A percentile compares a stretch with the other conserved stretches of the same genome.
phyloP scores from a whole-genome alignment of 1,140 invertebrate genomes.

The Pararge aegeria region DNA sequence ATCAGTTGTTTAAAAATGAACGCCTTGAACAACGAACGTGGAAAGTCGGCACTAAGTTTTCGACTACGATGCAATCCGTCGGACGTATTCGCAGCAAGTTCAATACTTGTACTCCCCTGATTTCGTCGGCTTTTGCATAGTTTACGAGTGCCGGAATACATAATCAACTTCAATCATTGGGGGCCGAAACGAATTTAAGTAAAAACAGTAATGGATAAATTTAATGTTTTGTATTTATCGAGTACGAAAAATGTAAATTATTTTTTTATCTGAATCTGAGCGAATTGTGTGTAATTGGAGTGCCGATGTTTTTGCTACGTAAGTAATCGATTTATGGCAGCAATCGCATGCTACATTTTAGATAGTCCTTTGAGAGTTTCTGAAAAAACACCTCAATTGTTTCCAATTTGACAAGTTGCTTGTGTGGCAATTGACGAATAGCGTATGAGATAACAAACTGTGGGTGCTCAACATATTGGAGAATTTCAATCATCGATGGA shows the following conservation, averaged over 20 bases:
- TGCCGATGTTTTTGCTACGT: constrained; percentile 18
- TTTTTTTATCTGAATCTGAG: constrained; percentile 5
- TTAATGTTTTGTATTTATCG: background rate
- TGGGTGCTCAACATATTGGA: background rate
- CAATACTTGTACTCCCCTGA: constrained; percentile 55
- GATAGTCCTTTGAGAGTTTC: constrained; percentile 31
- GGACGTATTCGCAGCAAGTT: constrained; percentile 41
- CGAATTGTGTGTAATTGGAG: constrained; percentile 14
- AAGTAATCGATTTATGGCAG: constrained; percentile 32
- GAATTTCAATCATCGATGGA: background rate
- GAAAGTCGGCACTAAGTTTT: constrained; percentile 50
- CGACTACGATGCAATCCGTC: constrained; percentile 47
- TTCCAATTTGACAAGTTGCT: constrained; percentile 56
- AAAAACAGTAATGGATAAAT: background rate
- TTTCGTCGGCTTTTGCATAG: constrained; percentile 47
- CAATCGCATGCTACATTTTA: constrained; percentile 36
- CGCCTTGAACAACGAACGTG: constrained; percentile 40
- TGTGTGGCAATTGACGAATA: constrained; percentile 24
- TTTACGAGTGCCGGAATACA: constrained; percentile 47
- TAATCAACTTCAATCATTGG: constrained; percentile 46
- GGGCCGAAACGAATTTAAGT: constrained; percentile 36
- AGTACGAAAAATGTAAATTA: background rate
- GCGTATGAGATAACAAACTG: constrained; percentile 1
- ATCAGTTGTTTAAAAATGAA: constrained; percentile 65
- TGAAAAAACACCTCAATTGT: constrained; percentile 50